Evolutionary conservation across 2,888 invertebrate genomes (phyloP), one percentile per base, ranked within the genome.

Genomic region (Meganola albula): DNA sequence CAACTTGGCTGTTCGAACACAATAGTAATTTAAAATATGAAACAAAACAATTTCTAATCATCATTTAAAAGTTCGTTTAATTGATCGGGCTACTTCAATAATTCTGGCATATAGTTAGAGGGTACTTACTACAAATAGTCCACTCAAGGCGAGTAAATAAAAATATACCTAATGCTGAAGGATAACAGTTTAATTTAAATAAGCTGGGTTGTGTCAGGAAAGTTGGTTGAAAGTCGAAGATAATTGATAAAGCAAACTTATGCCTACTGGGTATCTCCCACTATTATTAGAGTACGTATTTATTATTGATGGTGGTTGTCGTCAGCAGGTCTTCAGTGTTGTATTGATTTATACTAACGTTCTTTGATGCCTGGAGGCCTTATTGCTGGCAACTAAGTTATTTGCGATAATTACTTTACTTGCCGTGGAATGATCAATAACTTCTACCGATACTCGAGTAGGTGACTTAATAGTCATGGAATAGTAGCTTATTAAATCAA

Each of bases 301-400:
- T 59, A 53, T 70, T 66, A 72, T 74, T 74, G 63, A 71, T 65
- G 51, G 53, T 44, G 39, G 58, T 39, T 38, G 52, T 56, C 44
- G 58, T 46, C 46, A 52, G 45, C 37, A 44, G 46, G 49, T 67
- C 58, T 66, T 62, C 60, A 50, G 56, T 51, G 53, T 56, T 63
- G 55, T 71, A 74, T 76, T 74, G 74, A 77, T 78, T 77, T 73
- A 74, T 73, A 55, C 54, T 57, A 54, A 52, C 58, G 57, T 63
- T 62, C 56, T 56, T 37, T 57, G n/a, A 57, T 47, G 56, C 60
- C 52, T 32, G 34, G 24, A 59, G 63, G 50, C 44, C 45, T 54
- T 58, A 63, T 57, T 48, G 63, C 60, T 47, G 35, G 53, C 59
- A 62, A 69, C 66, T 59, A 68, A 71, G 65, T 66, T 66, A 76